A percentile compares a stretch with the other conserved stretches of the same genome.
phyloP scores from a whole-genome alignment of 2,113 vertebrate species.

The Microtus oregoni region DNA sequence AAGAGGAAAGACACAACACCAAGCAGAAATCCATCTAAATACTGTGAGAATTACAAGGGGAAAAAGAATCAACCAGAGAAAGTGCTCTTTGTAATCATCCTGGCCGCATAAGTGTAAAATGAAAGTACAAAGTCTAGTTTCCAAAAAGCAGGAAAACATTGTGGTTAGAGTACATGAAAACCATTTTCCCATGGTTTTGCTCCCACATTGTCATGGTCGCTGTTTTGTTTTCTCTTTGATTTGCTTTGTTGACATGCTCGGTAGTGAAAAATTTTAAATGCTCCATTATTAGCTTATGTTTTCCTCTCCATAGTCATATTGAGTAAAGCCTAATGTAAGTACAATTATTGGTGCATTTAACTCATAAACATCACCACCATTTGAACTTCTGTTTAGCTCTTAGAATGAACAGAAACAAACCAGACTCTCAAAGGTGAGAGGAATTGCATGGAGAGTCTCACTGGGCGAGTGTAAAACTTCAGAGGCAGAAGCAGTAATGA shows the following conservation, averaged over 20 bases:
- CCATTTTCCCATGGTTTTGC: not conserved
- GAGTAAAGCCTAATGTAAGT: not conserved
- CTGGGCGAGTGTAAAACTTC: not conserved
- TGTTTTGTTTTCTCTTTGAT: not conserved
- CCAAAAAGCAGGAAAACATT: not conserved
- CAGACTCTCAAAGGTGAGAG: not conserved
- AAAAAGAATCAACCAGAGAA: not conserved
- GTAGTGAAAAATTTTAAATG: not conserved
- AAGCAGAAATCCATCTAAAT: not conserved
- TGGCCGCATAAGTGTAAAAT: not conserved
- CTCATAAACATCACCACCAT: not conserved
- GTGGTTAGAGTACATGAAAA: slow-evolving; percentile 14
- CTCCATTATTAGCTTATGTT: not conserved
- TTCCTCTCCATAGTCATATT: not conserved
- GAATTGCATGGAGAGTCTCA: accelerated
- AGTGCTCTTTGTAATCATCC: not conserved
- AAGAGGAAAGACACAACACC: not conserved
- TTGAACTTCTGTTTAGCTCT: not conserved
- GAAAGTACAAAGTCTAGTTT: not conserved
- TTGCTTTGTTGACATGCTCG: not conserved
- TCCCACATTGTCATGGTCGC: not conserved
- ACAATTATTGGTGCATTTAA: not conserved
- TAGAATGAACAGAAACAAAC: not conserved
- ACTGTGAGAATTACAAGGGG: not conserved
- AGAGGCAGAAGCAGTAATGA: too few relatives aligned